These are phyloP conservation scores for Eupeodes luniger DNA, from an alignment of 2,888 invertebrate species.

Conservation along the genomic window DNA sequence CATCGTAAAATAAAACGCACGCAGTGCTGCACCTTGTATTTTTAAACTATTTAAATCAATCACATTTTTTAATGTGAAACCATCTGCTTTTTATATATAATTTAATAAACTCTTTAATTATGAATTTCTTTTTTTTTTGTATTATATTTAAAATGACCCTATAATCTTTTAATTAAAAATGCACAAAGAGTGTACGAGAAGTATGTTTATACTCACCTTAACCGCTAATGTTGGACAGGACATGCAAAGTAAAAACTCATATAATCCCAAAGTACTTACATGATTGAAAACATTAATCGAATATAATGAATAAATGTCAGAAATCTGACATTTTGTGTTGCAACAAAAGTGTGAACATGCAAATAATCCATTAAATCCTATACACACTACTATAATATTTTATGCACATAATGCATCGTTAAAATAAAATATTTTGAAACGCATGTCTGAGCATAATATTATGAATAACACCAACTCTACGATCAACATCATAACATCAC, in stretches of 20 bases:
- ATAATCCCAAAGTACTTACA: constrained; percentile 20
- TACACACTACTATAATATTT: constrained; percentile 1
- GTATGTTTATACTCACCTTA: too few relatives aligned
- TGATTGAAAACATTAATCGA: constrained; percentile 39
- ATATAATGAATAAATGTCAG: constrained; percentile 29
- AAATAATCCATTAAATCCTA: constrained; percentile 31
- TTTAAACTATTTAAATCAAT: too few relatives aligned
- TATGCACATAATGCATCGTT: neutral
- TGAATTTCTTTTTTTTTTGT: too few relatives aligned
- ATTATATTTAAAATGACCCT: neutral
- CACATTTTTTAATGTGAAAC: too few relatives aligned
- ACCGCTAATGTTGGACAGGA: too few relatives aligned
- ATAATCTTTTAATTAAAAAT: constrained; percentile 27
- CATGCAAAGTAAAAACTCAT: neutral
- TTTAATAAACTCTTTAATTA: neutral
- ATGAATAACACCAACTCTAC: neutral
- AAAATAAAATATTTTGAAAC: constrained; percentile 27
- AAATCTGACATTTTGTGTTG: constrained; percentile 7
- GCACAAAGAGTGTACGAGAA: neutral
- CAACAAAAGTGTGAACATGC: constrained; percentile 37
- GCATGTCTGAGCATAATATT: constrained; percentile 35
- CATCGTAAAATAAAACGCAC: too few relatives aligned
- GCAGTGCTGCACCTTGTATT: too few relatives aligned
- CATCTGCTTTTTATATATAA: neutral
- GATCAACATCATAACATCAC: neutral